A percentile compares a stretch with the other conserved stretches of the same genome.
Evolutionary conservation across 2,113 vertebrate genomes (phyloP).

Genomic region (Neodon shergylaensis): DNA sequence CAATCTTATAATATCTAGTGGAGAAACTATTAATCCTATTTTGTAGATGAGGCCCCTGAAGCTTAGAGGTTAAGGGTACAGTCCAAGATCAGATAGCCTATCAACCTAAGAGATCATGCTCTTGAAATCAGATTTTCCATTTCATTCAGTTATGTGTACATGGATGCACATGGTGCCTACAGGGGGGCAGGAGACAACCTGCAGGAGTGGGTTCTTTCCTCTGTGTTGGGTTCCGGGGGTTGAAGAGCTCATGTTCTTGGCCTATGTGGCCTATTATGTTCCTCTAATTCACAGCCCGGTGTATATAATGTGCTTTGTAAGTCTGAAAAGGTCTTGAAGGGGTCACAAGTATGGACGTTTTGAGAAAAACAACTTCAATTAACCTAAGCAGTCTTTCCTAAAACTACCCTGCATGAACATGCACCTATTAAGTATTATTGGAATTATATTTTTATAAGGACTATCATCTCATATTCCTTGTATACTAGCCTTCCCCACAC

Average conservation of each 20-base stretch:
- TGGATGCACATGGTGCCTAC: not conserved
- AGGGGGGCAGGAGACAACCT: not conserved
- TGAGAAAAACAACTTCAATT: not conserved
- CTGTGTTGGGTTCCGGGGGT: not conserved
- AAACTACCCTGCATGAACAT: not conserved
- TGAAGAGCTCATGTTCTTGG: not conserved
- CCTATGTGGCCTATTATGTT: not conserved
- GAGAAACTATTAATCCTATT: not conserved
- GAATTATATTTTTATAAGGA: not conserved
- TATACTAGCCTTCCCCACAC: not conserved
- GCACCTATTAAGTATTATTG: not conserved
- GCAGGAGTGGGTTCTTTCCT: not conserved
- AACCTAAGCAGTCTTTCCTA: not conserved
- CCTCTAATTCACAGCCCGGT: not conserved
- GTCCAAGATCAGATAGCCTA: not conserved
- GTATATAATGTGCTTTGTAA: not conserved
- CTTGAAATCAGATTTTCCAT: not conserved
- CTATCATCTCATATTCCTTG: not conserved
- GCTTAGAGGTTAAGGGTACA: not conserved
- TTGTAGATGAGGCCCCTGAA: not conserved
- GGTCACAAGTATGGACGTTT: not conserved
- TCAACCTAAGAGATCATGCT: not conserved
- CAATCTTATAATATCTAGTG: not conserved
- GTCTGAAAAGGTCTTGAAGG: not conserved
- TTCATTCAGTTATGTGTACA: not conserved